phyloP scores from a whole-genome alignment of 1,140 invertebrate genomes.

The Trichonephila inaurata region DNA sequence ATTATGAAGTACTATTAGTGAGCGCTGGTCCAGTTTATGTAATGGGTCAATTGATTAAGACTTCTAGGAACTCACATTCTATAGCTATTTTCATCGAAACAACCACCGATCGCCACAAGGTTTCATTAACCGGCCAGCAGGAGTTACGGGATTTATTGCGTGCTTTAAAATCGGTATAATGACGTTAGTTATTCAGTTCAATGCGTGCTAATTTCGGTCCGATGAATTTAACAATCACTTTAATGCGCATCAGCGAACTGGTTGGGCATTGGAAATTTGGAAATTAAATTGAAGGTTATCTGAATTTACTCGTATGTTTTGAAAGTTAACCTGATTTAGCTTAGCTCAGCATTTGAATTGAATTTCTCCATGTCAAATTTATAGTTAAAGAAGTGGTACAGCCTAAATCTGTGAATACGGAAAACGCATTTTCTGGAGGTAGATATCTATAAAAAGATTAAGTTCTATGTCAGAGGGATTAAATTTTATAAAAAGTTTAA shows the following conservation, averaged over 20 bases:
- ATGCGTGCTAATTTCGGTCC: slow-evolving; percentile 25
- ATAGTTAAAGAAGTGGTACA: neutral
- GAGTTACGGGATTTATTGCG: slow-evolving; percentile 21
- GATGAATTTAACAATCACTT: slow-evolving; percentile 46
- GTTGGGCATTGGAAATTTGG: slow-evolving; percentile 20
- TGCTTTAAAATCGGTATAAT: slow-evolving; percentile 41
- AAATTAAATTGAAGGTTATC: slow-evolving; percentile 7
- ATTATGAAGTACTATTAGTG: neutral
- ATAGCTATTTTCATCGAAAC: neutral
- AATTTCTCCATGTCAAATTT: neutral
- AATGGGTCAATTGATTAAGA: neutral
- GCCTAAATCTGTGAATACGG: no score
- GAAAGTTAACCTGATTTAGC: neutral
- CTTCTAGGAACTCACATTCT: neutral
- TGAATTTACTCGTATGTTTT: neutral
- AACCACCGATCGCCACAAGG: slow-evolving; percentile 2
- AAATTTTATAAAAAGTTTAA: no score
- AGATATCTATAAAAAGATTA: no score
- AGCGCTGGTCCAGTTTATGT: neutral
- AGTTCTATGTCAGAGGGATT: no score
- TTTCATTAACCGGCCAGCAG: slow-evolving; percentile 6
- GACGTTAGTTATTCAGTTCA: slow-evolving; percentile 47
- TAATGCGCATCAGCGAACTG: neutral
- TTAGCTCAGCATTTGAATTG: neutral
- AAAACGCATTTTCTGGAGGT: no score